Evolutionary conservation across 2,113 vertebrate species (phyloP), one percentile per base, ranked within the genome.

Genomic region (Syrrhaptes paradoxus): DNA sequence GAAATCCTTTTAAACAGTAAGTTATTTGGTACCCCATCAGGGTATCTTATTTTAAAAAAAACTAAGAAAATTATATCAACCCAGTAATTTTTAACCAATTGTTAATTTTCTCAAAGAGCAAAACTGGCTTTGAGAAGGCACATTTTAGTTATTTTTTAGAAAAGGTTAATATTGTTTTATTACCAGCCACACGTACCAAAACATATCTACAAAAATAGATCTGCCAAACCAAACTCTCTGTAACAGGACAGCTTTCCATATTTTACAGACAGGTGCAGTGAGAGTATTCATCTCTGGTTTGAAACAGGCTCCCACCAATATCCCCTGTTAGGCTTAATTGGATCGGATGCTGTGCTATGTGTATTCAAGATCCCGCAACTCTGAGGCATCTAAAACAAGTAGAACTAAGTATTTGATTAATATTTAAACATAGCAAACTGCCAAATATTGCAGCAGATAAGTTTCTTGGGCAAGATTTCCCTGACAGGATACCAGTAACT

Each of bases 391-490:
- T 67, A 52, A 87, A 94, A 57, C 62, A 72, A 85, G 54, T 43
- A 94, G 57, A 95, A 91, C 82, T 95, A 93, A 82, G 55, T 73
- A 84, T 72, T 84, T 95, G 68, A 93, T 97, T 83, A 94, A 96
- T 93, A 95, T 92, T 93, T 95, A 93, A 96, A 93, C 74, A 86
- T 8, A 89, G 85, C 51, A 96, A 96, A 92, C 54, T 95, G 89
- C 63, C 65, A 87, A 65, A 91, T 75, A 94, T 62, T 68, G 65
- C 51, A 79, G 70, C 66, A 86, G 78, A 10, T 46, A 90, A 88
- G 73, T 90, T 93, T 92, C 62, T 70, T 51, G 58, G 65, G 84
- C 41, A 49, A 95, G 82, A 80, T 73, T 89, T 96, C 76, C 71
- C 70, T 78, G 77, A 80, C 81, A 90, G 81, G 74, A 86, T 79